Evolutionary conservation across 2,797 vertebrate species (phyloP).

Genomic region (Lutjanus campechanus): DNA sequence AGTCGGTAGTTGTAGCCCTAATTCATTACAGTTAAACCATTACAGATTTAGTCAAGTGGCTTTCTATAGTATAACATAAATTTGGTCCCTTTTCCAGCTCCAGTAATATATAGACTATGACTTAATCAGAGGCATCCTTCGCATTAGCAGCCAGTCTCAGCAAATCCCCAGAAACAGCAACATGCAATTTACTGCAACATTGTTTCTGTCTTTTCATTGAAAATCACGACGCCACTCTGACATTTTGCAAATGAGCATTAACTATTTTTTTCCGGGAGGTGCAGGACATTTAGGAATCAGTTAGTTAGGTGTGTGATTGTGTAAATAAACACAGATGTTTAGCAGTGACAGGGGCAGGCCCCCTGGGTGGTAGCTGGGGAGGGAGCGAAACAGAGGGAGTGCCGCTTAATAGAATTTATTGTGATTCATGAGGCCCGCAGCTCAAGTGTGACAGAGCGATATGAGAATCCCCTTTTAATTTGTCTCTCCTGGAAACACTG

Average conservation of each 20-base stretch:
- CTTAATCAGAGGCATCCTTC: conserved; percentile 56
- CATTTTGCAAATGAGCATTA: conserved; percentile 84
- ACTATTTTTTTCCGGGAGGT: conserved; percentile 64
- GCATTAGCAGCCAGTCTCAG: conserved; percentile 41
- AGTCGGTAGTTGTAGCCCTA: no score
- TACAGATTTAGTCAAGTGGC: no score
- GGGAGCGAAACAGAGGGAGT: conserved; percentile 69
- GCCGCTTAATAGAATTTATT: conserved; percentile 83
- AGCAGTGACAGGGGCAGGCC: conserved; percentile 77
- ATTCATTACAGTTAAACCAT: no score
- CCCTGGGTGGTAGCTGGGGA: conserved; percentile 72
- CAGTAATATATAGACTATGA: conserved; percentile 25
- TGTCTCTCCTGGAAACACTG: conserved; percentile 84
- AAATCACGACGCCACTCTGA: conserved; percentile 70
- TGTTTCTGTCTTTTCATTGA: conserved; percentile 70
- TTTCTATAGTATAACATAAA: conserved; percentile 13
- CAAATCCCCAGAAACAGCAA: conserved; percentile 61
- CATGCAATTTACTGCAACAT: conserved; percentile 71
- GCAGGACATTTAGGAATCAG: conserved; percentile 81
- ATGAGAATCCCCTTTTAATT: conserved; percentile 86
- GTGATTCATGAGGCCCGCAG: conserved; percentile 83
- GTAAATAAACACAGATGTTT: conserved; percentile 89
- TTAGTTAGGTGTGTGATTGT: conserved; percentile 87
- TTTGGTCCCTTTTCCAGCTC: conserved; percentile 6
- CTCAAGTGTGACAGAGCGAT: conserved; percentile 85